These are phyloP conservation scores for Copsychus sechellarum DNA, from an alignment of 2,113 vertebrate genomes.

Conservation along the genomic window DNA sequence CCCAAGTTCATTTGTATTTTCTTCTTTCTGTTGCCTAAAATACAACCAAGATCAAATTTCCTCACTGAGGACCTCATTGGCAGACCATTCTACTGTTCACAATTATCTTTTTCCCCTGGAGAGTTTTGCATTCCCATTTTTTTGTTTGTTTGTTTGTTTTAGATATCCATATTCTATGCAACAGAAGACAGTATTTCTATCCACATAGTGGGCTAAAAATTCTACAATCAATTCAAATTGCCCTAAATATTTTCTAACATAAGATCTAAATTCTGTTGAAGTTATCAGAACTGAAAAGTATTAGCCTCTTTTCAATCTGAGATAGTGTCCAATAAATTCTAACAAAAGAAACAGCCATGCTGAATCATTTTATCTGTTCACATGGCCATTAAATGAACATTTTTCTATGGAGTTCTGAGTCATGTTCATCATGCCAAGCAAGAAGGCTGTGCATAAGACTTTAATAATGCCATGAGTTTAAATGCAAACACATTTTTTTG, in stretches of 20 bases:
- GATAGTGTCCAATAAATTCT: background rate
- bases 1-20: background rate
- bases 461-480: slow-evolving; percentile 33
- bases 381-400: background rate
- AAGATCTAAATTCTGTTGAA: background rate
- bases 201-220: background rate
- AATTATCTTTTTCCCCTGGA: background rate
- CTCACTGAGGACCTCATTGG: background rate
- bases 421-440: slow-evolving; percentile 19
- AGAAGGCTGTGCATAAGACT: slow-evolving; percentile 28
- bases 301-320: background rate
- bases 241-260: background rate
- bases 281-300: background rate
- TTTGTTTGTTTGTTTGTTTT: background rate
- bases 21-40: background rate
- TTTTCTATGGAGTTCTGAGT: slow-evolving; percentile 44
- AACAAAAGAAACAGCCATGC: background rate
- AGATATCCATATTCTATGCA: background rate
- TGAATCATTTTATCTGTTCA: slow-evolving; percentile 2
- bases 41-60: background rate
- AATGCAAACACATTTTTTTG: background rate
- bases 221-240: background rate
- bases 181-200: background rate
- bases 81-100: background rate
- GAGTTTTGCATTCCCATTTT: background rate